Base-by-base conservation (phyloP, 2,888 invertebrate genomes). In the Anoplius nigerrimus region DNA sequence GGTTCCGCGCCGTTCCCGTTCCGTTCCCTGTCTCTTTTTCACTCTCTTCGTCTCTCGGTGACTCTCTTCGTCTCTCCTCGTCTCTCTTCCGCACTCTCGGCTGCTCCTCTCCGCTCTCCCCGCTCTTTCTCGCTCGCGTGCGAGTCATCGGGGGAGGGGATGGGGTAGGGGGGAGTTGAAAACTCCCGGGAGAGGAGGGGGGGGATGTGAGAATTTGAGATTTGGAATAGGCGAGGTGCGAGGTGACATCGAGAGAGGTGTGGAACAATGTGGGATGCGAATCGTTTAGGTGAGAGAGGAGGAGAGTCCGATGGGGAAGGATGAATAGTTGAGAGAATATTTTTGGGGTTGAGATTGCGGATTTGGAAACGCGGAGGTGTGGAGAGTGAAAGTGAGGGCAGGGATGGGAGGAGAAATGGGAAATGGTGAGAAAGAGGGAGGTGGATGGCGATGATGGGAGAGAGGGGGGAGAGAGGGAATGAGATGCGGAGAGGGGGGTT, bases 1-100 rank as follows among this genome's bases (percentile, higher is more conserved):
- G 69, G 79, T 81, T 76, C 81, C 80, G 75, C 76, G 79, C 75
- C 81, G 79, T 83, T 82, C 82, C 73, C 66, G 78, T 62, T 48
- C 58, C 51, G 70, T 18, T 59, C 21, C 66, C 22, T 43, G 66
- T 42, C 65, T 67, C 34, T 45, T 45, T 59, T 61, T 70, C 62
- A 13, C 52, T 63, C 21, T 24, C 43, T 6, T 46, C n/a, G 57
- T 57, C 27, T 55, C 24, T 52, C 52, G 18, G 0, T 8, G 13
- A 11, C 3, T 21, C 52, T 52, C 52, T 52, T 15, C 11, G 21
- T 51, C 11, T 51, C 21, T 21, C 52, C 21, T 22, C 2, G 8
- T 34, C 54, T 2, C n/a, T 15, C n/a, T 27, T 8, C 21, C n/a
- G 22, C n/a, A n/a, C 54, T 54, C 27, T 2, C 42, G 8, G 6